These are phyloP conservation scores for Danio albolineatus DNA, from an alignment of 2,797 vertebrate species.

Conservation along the genomic window DNA sequence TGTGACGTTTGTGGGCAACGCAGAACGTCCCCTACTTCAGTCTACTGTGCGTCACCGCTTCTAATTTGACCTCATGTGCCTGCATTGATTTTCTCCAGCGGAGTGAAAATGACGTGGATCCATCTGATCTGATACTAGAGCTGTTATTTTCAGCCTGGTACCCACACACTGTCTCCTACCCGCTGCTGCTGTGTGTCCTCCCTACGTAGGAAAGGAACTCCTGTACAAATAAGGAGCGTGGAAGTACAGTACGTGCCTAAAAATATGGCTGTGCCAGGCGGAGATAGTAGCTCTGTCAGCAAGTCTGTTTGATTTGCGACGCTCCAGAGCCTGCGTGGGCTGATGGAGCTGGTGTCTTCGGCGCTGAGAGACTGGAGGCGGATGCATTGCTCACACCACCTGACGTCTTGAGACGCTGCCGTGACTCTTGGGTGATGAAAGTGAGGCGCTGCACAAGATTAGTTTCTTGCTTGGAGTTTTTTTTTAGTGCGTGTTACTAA, in stretches of 20 bases:
- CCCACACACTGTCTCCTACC: conserved; percentile 64
- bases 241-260: conserved; percentile 69
- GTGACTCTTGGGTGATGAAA: conserved; percentile 58
- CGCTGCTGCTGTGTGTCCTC: conserved; percentile 60
- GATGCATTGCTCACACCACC: conserved; percentile 66
- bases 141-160: conserved; percentile 60
- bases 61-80: conserved; percentile 12
- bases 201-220: conserved; percentile 49
- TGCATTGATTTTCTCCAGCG: conserved; percentile 1
- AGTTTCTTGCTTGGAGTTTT: background rate
- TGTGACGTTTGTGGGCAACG: background rate
- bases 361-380: conserved; percentile 78
- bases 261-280: conserved; percentile 72
- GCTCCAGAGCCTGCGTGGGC: conserved; percentile 75
- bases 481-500: too few species aligned
- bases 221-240: conserved; percentile 73
- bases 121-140: conserved; percentile 29
- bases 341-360: conserved; percentile 63
- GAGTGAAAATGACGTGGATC: conserved; percentile 29
- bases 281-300: conserved; percentile 57
- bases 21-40: background rate
- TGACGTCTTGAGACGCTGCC: conserved; percentile 70
- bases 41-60: background rate
- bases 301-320: conserved; percentile 67
- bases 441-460: background rate